Conservation (phyloP, 2,888 invertebrate genomes). For the Lottia gigantea region DNA sequence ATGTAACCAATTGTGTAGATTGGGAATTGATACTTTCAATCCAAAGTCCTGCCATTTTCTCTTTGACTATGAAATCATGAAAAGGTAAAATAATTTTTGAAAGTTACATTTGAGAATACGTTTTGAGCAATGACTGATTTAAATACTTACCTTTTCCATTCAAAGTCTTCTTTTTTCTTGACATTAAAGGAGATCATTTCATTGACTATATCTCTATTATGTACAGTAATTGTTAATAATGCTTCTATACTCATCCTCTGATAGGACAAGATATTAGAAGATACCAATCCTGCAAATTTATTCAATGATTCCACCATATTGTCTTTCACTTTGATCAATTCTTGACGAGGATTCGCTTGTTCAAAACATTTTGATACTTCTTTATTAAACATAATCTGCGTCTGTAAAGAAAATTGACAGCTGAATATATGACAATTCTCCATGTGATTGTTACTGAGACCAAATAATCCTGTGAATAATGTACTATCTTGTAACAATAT, state of each 20-base stretch:
- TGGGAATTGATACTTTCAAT: too few species aligned
- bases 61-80: too few species aligned
- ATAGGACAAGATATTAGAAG: conserved; percentile 48
- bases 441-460: too few species aligned
- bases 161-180: conserved; percentile 61
- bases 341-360: conserved; percentile 38
- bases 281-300: conserved; percentile 61
- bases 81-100: too few species aligned
- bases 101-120: too few species aligned
- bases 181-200: conserved; percentile 60
- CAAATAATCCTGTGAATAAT: too few species aligned
- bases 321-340: conserved; percentile 49
- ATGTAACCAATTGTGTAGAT: too few species aligned
- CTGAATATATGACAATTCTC: too few species aligned
- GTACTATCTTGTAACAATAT: too few species aligned
- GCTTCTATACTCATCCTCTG: conserved; percentile 66
- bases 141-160: conserved; percentile 63
- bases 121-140: too few species aligned
- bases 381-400: conserved; percentile 67
- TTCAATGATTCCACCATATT: conserved; percentile 56
- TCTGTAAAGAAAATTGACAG: conserved; percentile 39
- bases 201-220: conserved; percentile 65
- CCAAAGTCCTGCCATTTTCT: too few species aligned
- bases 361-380: conserved; percentile 57
- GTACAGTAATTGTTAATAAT: conserved; percentile 65